Evolutionary conservation across 2,797 vertebrate genomes (phyloP).

Genomic region (Gallinago stenura): DNA sequence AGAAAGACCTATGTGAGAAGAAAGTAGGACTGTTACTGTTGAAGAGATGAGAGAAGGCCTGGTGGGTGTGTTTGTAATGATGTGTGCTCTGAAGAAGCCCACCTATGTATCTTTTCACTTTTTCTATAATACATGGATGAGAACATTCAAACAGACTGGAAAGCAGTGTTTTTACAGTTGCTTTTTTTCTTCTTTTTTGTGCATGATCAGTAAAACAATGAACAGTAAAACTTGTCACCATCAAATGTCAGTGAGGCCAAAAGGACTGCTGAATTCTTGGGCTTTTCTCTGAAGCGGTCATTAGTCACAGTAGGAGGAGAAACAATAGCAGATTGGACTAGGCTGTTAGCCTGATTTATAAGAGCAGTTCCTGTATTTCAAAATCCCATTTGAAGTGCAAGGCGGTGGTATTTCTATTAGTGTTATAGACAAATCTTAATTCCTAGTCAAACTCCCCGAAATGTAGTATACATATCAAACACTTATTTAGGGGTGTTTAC

Average conservation of each 20-base stretch:
- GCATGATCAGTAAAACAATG: neutral
- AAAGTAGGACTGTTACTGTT: neutral
- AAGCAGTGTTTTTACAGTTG: neutral
- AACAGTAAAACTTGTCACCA: neutral
- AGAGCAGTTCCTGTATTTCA: neutral
- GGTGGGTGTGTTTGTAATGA: neutral
- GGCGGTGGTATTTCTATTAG: neutral
- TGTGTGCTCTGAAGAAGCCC: neutral
- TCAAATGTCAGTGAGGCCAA: neutral
- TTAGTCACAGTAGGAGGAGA: neutral
- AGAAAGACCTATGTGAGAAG: neutral
- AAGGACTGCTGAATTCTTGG: neutral
- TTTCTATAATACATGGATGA: neutral
- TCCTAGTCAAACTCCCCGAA: neutral
- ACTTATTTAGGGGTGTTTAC: neutral
- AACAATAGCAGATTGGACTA: neutral
- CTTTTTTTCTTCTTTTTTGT: neutral
- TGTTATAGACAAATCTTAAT: neutral
- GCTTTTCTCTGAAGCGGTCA: neutral
- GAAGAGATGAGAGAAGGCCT: neutral
- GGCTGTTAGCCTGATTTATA: neutral
- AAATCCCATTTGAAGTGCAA: neutral
- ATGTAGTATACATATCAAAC: neutral
- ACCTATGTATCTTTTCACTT: neutral
- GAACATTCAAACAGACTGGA: neutral